A percentile compares a stretch with the other conserved stretches of the same genome.
Evolutionary conservation across 2,888 invertebrate species (phyloP).

Genomic region (Formica aserva): DNA sequence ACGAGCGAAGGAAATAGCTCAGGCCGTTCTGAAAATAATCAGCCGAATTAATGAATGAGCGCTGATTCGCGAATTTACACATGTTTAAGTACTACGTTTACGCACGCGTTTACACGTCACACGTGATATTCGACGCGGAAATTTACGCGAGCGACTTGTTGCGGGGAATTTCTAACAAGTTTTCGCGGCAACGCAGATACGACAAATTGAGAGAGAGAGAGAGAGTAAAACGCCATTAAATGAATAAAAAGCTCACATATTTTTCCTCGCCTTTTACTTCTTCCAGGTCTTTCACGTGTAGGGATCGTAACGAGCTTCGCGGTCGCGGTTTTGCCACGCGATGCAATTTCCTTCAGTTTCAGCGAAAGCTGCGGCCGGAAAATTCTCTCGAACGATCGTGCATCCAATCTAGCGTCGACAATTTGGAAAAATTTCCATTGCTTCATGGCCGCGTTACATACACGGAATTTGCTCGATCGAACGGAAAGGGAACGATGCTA

Average conservation of each 20-base stretch:
- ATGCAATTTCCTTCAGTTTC: conserved; percentile 59
- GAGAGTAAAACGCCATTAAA: conserved; percentile 21
- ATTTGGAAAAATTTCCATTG: conserved; percentile 69
- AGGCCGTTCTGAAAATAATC: conserved; percentile 26
- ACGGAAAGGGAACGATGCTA: not conserved
- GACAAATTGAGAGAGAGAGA: not conserved
- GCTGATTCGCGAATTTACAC: not conserved
- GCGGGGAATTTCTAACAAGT: conserved; percentile 18
- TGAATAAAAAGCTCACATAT: conserved; percentile 47
- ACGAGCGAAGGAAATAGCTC: conserved; percentile 12
- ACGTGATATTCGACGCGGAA: not conserved
- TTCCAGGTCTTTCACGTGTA: not conserved
- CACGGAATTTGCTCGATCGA: conserved; percentile 12
- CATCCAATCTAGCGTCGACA: conserved; percentile 32
- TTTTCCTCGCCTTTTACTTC: conserved; percentile 4
- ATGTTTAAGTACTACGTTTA: not conserved
- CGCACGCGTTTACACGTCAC: not conserved
- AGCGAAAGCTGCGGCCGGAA: conserved; percentile 45
- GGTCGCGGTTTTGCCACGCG: conserved; percentile 56
- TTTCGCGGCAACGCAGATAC: not conserved
- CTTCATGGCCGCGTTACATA: not conserved
- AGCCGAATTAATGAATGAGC: conserved; percentile 26
- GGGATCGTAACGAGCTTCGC: conserved; percentile 52
- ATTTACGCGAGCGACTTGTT: not conserved
- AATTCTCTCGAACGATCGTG: conserved; percentile 43